Base-by-base conservation (phyloP, 2,113 vertebrate genomes). In the Montifringilla adamsi region DNA sequence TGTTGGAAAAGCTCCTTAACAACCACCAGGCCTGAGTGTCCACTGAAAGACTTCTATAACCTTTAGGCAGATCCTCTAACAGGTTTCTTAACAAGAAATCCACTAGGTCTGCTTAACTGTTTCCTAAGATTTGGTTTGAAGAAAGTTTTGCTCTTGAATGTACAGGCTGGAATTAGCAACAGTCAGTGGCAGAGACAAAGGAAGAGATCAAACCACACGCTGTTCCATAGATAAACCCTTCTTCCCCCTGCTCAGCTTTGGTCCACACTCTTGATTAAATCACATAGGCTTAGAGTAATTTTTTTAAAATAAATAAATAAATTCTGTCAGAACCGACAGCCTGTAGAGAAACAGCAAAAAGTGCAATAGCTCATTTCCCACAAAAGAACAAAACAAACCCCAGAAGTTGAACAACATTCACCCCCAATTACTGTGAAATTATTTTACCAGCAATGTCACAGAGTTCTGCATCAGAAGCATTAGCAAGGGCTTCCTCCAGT, bases 401-500 rank as follows among this genome's bases (percentile, higher is more conserved):
- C 3, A 66, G 23, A 7, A 66, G 28, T 3, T 1, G 2, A 47
- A 84, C 19, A 63, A 55, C 10, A 3, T 49, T 43, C 43, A 52
- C 18, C 7, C 28, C n/a, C 10, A 6, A 11, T 46, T 67, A 41
- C 28, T 1, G 5, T 44, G 56, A 89, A 90, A 86, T 9, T 70
- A 26, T 43, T 97, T 97, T 98, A 99, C 99, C 99, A 98, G 99
- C 99, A 12, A 99, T 99, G 87, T 99, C 99, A 85, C 99, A 99
- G 87, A 99, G 98, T 75, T 99, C 99, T 19, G 99, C 99, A 73
- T 99, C 99, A 2, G 98, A 98, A 16, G 99, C 99, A 16, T 98
- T 99, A 4, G 99, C 98, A 67, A 99, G 97, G 26, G 99, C 99
- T 97, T 99, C 99, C 94, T 99, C 99, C 82, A 99, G 98, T 97